Percentiles rank a stretch among this genome's conserved stretches.
phyloP scores from a whole-genome alignment of 2,113 vertebrate species.

The Melanocharis versteri region DNA sequence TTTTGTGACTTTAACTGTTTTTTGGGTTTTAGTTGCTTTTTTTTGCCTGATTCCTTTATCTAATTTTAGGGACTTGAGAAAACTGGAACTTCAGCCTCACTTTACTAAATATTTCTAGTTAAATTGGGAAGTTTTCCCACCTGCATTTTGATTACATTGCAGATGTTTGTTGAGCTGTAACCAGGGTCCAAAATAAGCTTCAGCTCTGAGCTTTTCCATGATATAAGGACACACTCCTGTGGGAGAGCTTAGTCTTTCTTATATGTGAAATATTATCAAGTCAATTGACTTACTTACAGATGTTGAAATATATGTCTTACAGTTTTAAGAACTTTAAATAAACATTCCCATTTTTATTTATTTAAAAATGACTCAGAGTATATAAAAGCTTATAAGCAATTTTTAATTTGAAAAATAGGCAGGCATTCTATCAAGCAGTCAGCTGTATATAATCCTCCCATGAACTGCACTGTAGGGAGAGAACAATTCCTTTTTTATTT shows the following conservation, averaged over 20 bases:
- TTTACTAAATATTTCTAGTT: not conserved
- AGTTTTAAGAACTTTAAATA: constrained; percentile 9
- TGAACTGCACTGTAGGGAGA: not conserved
- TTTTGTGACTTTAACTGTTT: not conserved
- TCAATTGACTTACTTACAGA: not conserved
- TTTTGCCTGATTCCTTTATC: not conserved
- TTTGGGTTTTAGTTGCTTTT: not conserved
- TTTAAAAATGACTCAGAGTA: not conserved
- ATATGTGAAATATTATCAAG: not conserved
- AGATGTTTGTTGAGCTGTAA: not conserved
- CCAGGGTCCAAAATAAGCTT: not conserved
- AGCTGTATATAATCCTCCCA: constrained; percentile 6
- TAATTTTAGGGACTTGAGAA: not conserved
- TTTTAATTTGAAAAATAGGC: constrained; percentile 52
- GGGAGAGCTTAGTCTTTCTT: not conserved
- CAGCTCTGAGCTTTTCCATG: not conserved
- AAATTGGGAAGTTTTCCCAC: not conserved
- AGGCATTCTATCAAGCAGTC: not conserved
- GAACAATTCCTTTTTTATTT: not conserved
- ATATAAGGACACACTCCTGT: not conserved
- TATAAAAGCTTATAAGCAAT: not conserved
- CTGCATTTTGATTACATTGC: not conserved
- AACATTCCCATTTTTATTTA: not conserved
- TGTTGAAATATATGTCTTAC: not conserved
- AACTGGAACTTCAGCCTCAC: not conserved